Base-by-base conservation (phyloP, 2,113 vertebrate species). In the Brachypodius melanocephalos region DNA sequence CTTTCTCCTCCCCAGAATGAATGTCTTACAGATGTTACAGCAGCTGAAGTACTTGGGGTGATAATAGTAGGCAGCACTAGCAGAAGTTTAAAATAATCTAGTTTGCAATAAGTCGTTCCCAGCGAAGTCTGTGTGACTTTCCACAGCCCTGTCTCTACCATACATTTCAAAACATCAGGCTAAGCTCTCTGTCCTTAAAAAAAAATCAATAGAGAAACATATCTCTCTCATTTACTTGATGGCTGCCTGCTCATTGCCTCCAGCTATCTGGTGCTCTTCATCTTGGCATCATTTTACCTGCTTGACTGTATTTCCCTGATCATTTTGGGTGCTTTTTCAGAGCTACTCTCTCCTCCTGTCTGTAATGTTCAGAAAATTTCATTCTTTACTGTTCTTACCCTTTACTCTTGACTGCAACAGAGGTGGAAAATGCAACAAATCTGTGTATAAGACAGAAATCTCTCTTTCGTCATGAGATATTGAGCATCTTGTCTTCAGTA, bases 121-220 rank as follows among this genome's bases (percentile, higher is more conserved):
- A 73, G 71, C 49, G 31, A 94, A 65, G 74, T 54, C 74, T 90
- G 78, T 8, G 1, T 88, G 71, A 54, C 54, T 96, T 93, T 73
- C 28, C 63, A 38, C 36, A 79, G 88, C 69, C n/a, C 49, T 55
- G 38, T 59, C 48, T 92, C 72, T 74, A 46, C 32, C 36, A n/a
- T 83, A 57, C 38, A 17, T 90, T 92, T 93, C 80, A 93, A 75
- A 94, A 59, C 36, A 92, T 81, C 72, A 45, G 48, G 36, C 94
- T 84, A 54, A 92, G 59, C 59, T 63, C 58, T 65, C 24, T 12
- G 4, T 92, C 57, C 68, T 84, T 77, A 93, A 67, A 92, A 67
- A 92, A 95, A 93, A 96, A 95, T 95, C 67, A 54, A 88, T 91
- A 58, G 46, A 80, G 67, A 88, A 93, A 79, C 32, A 20, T 76